Conservation (phyloP, 2,888 invertebrate species). For the Napeogenes inachia region DNA sequence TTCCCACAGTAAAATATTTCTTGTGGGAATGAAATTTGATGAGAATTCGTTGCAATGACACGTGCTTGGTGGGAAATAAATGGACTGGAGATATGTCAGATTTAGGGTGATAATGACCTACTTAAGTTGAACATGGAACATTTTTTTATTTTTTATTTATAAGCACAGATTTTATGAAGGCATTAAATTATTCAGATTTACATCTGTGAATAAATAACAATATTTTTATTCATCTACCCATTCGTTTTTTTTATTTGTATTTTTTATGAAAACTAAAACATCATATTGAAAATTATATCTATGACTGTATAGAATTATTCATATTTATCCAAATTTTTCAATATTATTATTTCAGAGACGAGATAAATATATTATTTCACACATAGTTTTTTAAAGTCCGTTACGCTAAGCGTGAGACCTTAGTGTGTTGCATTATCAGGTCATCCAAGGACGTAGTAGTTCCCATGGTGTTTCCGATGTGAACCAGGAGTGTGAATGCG, state of each 20-base stretch:
- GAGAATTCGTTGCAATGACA: conserved; percentile 38
- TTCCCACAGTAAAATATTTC: conserved; percentile 42
- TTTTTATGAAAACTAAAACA: too few species aligned
- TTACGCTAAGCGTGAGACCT: conserved; percentile 3
- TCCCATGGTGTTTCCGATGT: conserved; percentile 20
- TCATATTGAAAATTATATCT: too few species aligned
- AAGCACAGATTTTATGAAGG: too few species aligned
- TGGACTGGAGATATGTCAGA: conserved; percentile 12
- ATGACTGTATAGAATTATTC: too few species aligned
- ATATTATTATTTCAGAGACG: too few species aligned
- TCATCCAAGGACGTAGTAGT: conserved; percentile 19
- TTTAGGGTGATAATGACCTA: not conserved
- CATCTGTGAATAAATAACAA: too few species aligned
- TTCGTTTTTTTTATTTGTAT: too few species aligned
- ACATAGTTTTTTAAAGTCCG: not conserved
- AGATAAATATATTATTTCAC: too few species aligned
- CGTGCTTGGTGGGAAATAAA: conserved; percentile 23
- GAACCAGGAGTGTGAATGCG: conserved; percentile 11
- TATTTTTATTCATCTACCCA: too few species aligned
- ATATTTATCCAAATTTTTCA: too few species aligned
- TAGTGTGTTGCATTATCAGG: conserved; percentile 11
- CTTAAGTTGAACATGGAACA: conserved; percentile 10
- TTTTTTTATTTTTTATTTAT: not conserved
- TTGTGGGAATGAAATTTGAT: conserved; percentile 44
- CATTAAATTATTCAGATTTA: too few species aligned